Conservation (phyloP, 2,888 invertebrate genomes). For the Caenorhabditis doughertyi region DNA sequence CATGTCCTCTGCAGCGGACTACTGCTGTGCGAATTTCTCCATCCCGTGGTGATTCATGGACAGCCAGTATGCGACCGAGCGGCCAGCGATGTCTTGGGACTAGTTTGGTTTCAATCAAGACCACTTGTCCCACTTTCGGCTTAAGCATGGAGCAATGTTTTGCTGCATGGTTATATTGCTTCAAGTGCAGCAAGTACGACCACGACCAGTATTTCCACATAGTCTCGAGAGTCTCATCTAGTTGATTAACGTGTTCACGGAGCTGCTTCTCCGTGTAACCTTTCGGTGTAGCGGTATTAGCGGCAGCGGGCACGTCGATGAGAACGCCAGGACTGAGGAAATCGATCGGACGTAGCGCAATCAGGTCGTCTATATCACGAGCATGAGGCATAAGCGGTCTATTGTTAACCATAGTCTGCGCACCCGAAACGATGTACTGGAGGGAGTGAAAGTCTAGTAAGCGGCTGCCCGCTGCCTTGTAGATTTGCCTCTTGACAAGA, state of each 20-base stretch:
- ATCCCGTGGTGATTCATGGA: too few species aligned
- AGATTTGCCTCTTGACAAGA: constrained; percentile 6
- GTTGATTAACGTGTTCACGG: neutral
- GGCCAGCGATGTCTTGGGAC: too few species aligned
- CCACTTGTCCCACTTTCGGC: too few species aligned
- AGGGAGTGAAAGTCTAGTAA: neutral
- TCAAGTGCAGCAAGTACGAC: neutral
- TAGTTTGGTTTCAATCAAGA: too few species aligned
- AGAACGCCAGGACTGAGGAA: neutral
- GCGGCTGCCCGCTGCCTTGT: neutral
- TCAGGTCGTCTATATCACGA: neutral
- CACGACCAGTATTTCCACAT: neutral
- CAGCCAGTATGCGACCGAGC: too few species aligned
- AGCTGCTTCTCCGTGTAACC: neutral
- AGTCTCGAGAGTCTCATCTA: neutral
- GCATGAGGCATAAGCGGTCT: neutral
- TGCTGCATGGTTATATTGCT: neutral
- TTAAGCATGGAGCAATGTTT: neutral
- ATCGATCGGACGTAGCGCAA: neutral
- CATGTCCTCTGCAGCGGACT: too few species aligned
- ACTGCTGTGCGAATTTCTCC: too few species aligned
- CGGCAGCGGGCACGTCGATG: neutral
- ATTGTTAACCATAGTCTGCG: constrained; percentile 14
- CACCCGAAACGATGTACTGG: neutral
- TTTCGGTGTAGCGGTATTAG: neutral